phyloP scores from a whole-genome alignment of 2,797 vertebrate genomes.

The Microcaecilia unicolor region DNA sequence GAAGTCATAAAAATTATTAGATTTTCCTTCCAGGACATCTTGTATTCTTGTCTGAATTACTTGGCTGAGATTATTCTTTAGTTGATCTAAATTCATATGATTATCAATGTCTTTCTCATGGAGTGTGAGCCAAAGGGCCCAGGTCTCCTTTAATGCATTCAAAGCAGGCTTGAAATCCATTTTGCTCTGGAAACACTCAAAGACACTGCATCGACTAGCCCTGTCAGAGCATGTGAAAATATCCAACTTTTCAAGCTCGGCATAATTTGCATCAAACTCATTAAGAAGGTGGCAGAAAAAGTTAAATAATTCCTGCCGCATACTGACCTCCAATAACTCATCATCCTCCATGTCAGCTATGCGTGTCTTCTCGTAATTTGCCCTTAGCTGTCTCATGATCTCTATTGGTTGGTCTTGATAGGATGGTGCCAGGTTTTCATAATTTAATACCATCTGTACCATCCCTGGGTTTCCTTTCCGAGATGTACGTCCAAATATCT shows the following conservation, averaged over 20 bases:
- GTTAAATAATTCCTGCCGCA: conserved; percentile 16
- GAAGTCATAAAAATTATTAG: conserved; percentile 15
- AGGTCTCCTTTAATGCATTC: conserved; percentile 23
- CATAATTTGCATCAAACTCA: background rate
- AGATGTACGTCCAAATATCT: conserved; percentile 36
- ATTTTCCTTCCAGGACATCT: background rate
- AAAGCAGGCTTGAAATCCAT: conserved; percentile 18
- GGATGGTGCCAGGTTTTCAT: conserved; percentile 4
- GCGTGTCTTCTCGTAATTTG: conserved; percentile 9
- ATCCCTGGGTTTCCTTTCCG: conserved; percentile 47
- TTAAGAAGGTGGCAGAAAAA: conserved; percentile 5
- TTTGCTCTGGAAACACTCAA: background rate
- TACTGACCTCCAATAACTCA: conserved; percentile 11
- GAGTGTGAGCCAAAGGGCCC: conserved; percentile 22
- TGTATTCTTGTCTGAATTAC: background rate
- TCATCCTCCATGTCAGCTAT: conserved; percentile 14
- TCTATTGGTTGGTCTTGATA: conserved; percentile 14
- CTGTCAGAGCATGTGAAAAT: conserved; percentile 22
- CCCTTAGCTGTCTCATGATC: conserved; percentile 12
- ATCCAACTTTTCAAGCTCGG: conserved; percentile 1
- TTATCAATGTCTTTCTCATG: conserved; percentile 7
- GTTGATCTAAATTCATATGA: background rate
- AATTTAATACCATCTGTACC: conserved; percentile 22
- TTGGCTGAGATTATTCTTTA: conserved; percentile 2
- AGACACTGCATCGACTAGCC: conserved; percentile 27